Evolutionary conservation across 2,888 invertebrate genomes (phyloP).

Genomic region (Campoplex capitator): DNA sequence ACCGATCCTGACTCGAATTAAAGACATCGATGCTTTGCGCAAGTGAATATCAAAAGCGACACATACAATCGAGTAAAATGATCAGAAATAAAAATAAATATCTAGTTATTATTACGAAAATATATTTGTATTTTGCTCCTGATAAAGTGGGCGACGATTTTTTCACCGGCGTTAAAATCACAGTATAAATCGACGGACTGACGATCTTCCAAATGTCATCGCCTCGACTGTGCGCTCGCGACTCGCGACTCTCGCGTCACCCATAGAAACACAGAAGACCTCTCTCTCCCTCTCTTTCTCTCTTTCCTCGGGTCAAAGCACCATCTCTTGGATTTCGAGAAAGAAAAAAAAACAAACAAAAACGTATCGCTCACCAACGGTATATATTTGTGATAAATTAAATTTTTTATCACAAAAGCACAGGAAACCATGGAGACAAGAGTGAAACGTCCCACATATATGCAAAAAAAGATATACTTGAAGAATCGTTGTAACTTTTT

Average conservation of each 20-base stretch:
- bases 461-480: background rate
- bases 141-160: conserved; percentile 1
- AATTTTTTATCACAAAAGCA: background rate
- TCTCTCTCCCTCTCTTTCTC: background rate
- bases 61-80: conserved; percentile 4
- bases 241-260: conserved; percentile 1
- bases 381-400: conserved; percentile 14
- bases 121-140: conserved; percentile 6
- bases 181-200: background rate
- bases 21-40: conserved; percentile 5
- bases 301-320: conserved; percentile 11
- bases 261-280: conserved; percentile 46
- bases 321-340: background rate
- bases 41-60: background rate
- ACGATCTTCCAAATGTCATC: conserved; percentile 33
- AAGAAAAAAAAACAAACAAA: conserved; percentile 20
- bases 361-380: background rate
- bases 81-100: background rate
- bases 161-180: background rate
- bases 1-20: conserved; percentile 51
- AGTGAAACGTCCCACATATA: background rate
- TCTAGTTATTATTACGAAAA: background rate
- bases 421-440: conserved; percentile 18
- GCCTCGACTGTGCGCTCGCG: conserved; percentile 8
- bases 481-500: background rate